Evolutionary conservation across 2,113 vertebrate species (phyloP).

Genomic region (Anser brachyrhynchus): DNA sequence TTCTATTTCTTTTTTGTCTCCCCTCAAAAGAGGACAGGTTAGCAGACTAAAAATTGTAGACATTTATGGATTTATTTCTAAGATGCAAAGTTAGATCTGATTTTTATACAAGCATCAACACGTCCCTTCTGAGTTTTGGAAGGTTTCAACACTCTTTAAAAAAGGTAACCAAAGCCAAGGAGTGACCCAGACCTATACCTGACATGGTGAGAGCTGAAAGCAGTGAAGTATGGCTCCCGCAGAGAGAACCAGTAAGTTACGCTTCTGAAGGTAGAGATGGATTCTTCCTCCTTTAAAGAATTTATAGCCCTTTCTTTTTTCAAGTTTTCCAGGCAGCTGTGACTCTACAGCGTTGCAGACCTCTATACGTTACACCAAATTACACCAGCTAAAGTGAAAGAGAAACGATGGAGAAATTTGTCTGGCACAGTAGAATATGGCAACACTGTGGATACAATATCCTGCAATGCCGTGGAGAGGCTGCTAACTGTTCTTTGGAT

Average conservation of each 20-base stretch:
- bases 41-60: not conserved
- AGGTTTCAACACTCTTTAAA: not conserved
- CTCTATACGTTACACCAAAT: not conserved
- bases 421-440: not conserved
- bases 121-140: accelerated
- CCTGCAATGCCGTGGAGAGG: not conserved
- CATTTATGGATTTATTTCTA: not conserved
- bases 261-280: not conserved
- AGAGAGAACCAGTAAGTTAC: not conserved
- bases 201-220: not conserved
- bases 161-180: not conserved
- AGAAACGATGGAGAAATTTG: not conserved
- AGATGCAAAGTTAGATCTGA: not conserved
- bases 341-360: not conserved
- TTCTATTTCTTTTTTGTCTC: not conserved
- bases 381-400: not conserved
- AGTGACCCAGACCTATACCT: not conserved
- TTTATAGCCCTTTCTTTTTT: not conserved
- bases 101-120: not conserved
- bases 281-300: not conserved
- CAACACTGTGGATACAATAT: not conserved
- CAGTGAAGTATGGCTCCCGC: accelerated
- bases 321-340: not conserved
- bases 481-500: not conserved
- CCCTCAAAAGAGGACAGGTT: not conserved